A percentile compares a stretch with the other conserved stretches of the same genome.
Evolutionary conservation across 2,797 vertebrate genomes (phyloP).

Genomic region (Pitangus sulphuratus): DNA sequence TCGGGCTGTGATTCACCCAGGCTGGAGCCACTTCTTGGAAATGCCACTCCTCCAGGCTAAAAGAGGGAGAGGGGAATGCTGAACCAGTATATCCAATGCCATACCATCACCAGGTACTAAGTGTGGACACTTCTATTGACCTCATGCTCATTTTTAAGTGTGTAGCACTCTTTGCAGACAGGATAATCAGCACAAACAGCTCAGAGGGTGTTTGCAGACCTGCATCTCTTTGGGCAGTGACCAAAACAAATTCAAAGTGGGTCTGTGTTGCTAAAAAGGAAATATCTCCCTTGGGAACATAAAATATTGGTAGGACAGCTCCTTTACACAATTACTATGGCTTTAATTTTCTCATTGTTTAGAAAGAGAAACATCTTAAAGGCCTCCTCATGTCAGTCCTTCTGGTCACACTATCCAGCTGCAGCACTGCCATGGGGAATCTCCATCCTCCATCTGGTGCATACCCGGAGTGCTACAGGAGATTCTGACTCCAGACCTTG

Average conservation of each 20-base stretch:
- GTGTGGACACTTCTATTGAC: accelerated
- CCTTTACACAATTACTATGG: accelerated
- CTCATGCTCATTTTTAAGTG: background rate
- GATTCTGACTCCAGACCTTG: background rate
- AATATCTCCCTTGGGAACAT: background rate
- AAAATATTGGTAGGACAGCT: background rate
- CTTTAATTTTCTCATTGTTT: background rate
- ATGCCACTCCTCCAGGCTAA: background rate
- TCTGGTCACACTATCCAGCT: background rate
- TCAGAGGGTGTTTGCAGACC: background rate
- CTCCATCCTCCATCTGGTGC: background rate
- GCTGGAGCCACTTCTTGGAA: background rate
- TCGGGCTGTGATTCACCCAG: background rate
- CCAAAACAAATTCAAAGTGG: background rate
- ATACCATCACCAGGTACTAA: background rate
- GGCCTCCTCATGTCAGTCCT: too few relatives aligned
- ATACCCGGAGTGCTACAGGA: background rate
- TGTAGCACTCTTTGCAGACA: background rate
- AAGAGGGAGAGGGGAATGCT: background rate
- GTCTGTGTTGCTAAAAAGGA: background rate
- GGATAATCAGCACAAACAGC: background rate
- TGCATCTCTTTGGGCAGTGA: background rate
- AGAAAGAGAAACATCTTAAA: background rate
- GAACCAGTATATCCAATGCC: background rate
- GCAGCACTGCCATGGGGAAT: background rate